Base-by-base conservation (phyloP, 2,797 vertebrate genomes). In the Synaphobranchus kaupii region DNA sequence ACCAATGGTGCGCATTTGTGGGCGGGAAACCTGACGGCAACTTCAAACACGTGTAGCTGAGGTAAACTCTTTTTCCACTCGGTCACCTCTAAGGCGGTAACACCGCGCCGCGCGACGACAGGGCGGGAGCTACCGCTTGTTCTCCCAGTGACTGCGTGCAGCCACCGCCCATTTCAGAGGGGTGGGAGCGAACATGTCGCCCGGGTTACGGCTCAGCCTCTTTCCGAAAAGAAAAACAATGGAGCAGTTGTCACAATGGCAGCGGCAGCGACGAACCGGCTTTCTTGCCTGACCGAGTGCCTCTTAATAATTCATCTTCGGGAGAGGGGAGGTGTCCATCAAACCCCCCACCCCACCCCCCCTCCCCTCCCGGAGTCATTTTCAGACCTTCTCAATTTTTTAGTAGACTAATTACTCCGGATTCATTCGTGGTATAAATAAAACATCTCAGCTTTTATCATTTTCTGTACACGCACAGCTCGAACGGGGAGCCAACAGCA, bases 351-450 rank as follows among this genome's bases (percentile, higher is more conserved):
- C 2, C 13, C 10, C 39, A 3, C 13, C 4, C 22, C 25, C 25
- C 34, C 9, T 28, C 25, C 34, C n/a, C 34, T 39, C 39, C 39
- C 78, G 47, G 39, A 71, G 60, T 54, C 48, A 56, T 71, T 76
- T 48, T 80, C 76, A 63, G 47, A 10, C 80, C 86, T 82, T 87
- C 54, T 34, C 17, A 68, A 68, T 81, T 60, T 66, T 87, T 87
- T 83, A 68, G 28, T 10, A 71, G 50, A 28, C 86, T 87, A 83
- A 86, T 86, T 86, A 82, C n/a, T 80, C 54, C 50, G 54, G 80
- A 50, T 39, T n/a, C 12, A 68, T 83, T 71, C 15, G 68, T 9
- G 44, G n/a, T 87, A 83, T 68, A 83, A 87, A 87, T 83, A 87
- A 60, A 87, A 71, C 25, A 13, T 66, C 12, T 44, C 3, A 8